A percentile compares a stretch with the other conserved stretches of the same genome.
phyloP scores from a whole-genome alignment of 2,888 invertebrate species.

The Serrognathus titanus region DNA sequence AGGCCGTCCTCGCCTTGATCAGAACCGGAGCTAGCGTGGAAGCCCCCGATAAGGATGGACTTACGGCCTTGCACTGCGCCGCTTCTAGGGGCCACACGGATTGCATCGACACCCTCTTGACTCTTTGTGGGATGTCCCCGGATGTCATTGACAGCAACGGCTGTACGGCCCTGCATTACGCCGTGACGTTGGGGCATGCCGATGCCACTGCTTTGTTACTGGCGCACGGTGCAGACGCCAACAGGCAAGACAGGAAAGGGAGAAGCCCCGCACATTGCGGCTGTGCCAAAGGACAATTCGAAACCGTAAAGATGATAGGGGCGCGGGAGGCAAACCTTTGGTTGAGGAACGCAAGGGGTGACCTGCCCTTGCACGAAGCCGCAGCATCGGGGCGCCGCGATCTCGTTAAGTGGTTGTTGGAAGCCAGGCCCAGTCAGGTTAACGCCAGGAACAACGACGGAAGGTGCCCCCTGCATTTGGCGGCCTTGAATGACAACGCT shows the following conservation, averaged over 20 bases:
- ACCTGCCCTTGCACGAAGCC: conserved; percentile 94
- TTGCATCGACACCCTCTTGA: conserved; percentile 83
- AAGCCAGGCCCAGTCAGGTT: conserved; percentile 76
- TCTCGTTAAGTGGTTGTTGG: conserved; percentile 82
- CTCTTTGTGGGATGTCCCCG: conserved; percentile 82
- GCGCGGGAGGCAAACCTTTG: conserved; percentile 84
- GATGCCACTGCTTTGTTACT: conserved; percentile 87
- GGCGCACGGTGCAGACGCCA: conserved; percentile 86
- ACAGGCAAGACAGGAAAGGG: conserved; percentile 89
- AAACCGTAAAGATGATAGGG: conserved; percentile 63
- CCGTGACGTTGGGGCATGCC: conserved; percentile 89
- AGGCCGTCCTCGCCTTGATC: conserved; percentile 84
- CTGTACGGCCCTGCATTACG: conserved; percentile 94
- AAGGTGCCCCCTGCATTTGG: conserved; percentile 88
- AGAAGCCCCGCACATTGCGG: conserved; percentile 93
- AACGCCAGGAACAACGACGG: conserved; percentile 91
- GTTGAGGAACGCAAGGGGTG: conserved; percentile 89
- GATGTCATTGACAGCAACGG: conserved; percentile 91
- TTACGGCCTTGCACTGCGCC: conserved; percentile 95
- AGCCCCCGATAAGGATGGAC: conserved; percentile 84
- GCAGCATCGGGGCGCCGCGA: conserved; percentile 88
- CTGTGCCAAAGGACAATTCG: conserved; percentile 89
- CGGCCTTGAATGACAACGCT: conserved; percentile 89
- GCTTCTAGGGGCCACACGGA: conserved; percentile 94
- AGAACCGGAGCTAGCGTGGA: conserved; percentile 82